These are phyloP conservation scores for Falco berigora DNA, from an alignment of 2,797 vertebrate species.

Conservation along the genomic window DNA sequence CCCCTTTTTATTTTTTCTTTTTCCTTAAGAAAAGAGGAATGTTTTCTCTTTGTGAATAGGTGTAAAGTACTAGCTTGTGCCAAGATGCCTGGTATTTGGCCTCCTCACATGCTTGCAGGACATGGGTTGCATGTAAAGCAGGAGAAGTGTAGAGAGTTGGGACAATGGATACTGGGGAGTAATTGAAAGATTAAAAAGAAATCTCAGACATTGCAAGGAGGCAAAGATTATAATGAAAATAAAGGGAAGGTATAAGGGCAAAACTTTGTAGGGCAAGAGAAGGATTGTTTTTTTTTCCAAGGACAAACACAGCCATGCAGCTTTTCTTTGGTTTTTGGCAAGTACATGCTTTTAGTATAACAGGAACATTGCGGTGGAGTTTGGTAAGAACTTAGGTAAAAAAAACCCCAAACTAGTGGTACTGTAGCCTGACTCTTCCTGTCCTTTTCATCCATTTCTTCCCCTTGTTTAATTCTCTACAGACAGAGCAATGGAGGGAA, in stretches of 20 bases:
- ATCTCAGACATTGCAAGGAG: background rate
- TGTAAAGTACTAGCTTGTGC: conserved; percentile 49
- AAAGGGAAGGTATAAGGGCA: background rate
- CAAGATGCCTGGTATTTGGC: conserved; percentile 61
- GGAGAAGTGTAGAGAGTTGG: background rate
- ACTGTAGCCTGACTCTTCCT: background rate
- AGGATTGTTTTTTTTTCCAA: background rate
- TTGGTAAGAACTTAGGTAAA: background rate
- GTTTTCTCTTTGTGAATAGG: conserved; percentile 63
- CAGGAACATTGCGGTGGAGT: background rate
- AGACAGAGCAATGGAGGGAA: background rate
- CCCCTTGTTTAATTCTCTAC: background rate
- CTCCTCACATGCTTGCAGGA: conserved; percentile 18
- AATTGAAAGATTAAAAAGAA: conserved; percentile 43
- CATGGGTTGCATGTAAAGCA: conserved; percentile 59
- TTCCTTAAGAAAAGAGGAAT: conserved; percentile 36
- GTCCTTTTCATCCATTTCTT: background rate
- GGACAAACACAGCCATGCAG: background rate
- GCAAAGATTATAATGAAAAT: conserved; percentile 6
- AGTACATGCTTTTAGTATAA: background rate
- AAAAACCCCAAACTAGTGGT: background rate
- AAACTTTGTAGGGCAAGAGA: background rate
- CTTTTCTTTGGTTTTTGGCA: background rate
- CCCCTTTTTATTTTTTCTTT: background rate
- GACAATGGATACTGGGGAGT: conserved; percentile 19